These are phyloP conservation scores for Oreochromis tanganicae DNA, from an alignment of 2,113 vertebrate species.

Conservation along the genomic window DNA sequence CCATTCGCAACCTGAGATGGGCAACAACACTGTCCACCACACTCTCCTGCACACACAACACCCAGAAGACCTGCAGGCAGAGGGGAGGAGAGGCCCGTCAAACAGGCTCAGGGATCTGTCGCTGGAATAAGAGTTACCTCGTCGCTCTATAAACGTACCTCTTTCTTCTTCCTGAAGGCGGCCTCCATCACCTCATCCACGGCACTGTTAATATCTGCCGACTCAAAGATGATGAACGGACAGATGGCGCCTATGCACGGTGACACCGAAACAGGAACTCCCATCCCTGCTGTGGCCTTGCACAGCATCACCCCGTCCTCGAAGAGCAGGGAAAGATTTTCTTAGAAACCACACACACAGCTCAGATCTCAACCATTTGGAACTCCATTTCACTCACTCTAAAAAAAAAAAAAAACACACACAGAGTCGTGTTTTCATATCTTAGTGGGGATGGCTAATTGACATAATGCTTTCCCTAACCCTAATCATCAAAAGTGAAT, in stretches of 20 bases:
- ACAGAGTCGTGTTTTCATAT: background rate
- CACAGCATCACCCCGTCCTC: constrained; percentile 51
- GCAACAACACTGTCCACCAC: constrained; percentile 65
- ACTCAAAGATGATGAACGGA: constrained; percentile 74
- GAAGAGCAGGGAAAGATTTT: background rate
- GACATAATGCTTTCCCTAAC: background rate
- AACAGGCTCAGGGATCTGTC: background rate
- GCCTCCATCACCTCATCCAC: constrained; percentile 68
- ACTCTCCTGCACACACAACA: constrained; percentile 81
- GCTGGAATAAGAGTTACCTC: background rate
- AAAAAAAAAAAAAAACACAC: background rate
- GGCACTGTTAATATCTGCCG: constrained; percentile 74
- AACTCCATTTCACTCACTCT: background rate
- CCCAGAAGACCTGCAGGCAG: constrained; percentile 63
- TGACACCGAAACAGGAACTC: constrained; percentile 55
- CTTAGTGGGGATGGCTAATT: background rate
- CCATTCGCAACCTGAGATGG: constrained; percentile 73
- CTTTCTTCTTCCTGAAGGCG: constrained; percentile 65
- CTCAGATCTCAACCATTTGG: fast-evolving
- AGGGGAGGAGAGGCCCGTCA: fast-evolving
- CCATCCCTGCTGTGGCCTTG: constrained; percentile 48
- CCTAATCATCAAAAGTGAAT: background rate
- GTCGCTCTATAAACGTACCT: constrained; percentile 34
- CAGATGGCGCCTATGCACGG: constrained; percentile 52
- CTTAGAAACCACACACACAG: background rate